Evolutionary conservation across 1,140 invertebrate species (phyloP), one percentile per base, ranked within the genome.

Genomic region (Aphelenchoides besseyi): DNA sequence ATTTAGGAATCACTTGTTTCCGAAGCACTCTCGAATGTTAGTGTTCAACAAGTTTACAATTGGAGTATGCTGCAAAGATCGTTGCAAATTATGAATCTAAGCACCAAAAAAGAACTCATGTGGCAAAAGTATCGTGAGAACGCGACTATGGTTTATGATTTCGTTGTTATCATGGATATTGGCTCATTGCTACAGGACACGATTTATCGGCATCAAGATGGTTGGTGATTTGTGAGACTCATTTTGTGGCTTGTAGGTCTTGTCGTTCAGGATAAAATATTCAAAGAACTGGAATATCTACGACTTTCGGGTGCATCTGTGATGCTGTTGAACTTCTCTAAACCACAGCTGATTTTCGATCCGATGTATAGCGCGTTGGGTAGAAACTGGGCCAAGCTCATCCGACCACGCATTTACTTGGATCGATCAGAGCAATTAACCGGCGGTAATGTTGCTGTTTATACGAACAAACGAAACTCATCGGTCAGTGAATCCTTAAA

Each of bases 111-210:
- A n/a, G n/a, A n/a, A n/a, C n/a, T n/a, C n/a, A n/a, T n/a, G n/a
- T n/a, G n/a, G n/a, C n/a, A n/a, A n/a, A n/a, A n/a, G n/a, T n/a
- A n/a, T n/a, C n/a, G n/a, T n/a, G n/a, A n/a, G n/a, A n/a, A n/a
- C n/a, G n/a, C n/a, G n/a, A n/a, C 26, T 1, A 35, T 36, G 18
- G 16, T 33, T 23, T 12, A 12, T 53, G 16, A 12, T 2, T n/a
- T 66, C 18, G 36, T 66, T n/a, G 12, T 66, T 32, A 36, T 66
- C 32, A 66, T 66, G 63, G 63, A 66, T 33, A 32, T 66, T 53
- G 63, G 63, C 16, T 66, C 63, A n/a, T 33, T 66, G 0, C 30
- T 66, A 53, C 36, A 66, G n/a, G 30, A 66, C 5, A 16, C 55
- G 18, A 8, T 18, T 28, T 59, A 59, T 23, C 5, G 41, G 41